Conservation (phyloP, 2,888 invertebrate genomes). For the Melanchra persicariae region DNA sequence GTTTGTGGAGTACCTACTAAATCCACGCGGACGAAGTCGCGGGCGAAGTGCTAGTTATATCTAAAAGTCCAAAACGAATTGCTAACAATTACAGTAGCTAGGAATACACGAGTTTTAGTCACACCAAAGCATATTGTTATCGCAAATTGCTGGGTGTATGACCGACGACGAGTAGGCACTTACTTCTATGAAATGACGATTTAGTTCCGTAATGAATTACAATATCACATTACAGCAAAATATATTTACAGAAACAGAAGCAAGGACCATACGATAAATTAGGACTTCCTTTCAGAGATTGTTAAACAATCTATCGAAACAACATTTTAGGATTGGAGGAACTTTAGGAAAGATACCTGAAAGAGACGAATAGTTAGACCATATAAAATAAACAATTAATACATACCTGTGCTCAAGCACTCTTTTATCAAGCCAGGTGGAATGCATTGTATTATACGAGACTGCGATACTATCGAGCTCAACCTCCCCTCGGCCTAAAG, state of each 20-base stretch:
- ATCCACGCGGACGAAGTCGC: no score
- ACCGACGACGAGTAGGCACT: neutral
- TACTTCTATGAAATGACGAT: neutral
- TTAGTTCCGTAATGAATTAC: slow-evolving; percentile 12
- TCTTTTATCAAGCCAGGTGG: slow-evolving; percentile 90
- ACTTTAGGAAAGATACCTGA: neutral
- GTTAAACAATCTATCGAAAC: neutral
- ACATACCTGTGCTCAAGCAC: slow-evolving; percentile 91
- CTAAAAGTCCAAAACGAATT: no score
- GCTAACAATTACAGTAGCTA: neutral
- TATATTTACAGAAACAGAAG: neutral
- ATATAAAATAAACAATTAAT: slow-evolving; percentile 34
- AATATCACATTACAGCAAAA: neutral
- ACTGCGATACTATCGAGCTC: slow-evolving; percentile 91
- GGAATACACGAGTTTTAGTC: slow-evolving; percentile 7
- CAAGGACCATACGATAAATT: neutral
- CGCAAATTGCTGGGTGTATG: slow-evolving; percentile 21
- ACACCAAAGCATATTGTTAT: slow-evolving; percentile 20
- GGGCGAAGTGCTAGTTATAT: no score
- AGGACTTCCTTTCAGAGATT: neutral
- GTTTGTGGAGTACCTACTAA: no score
- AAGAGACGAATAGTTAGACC: slow-evolving; percentile 2
- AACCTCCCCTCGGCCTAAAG: slow-evolving; percentile 84
- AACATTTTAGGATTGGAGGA: neutral
- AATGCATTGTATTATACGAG: slow-evolving; percentile 85